Evolutionary conservation across 2,888 invertebrate species (phyloP).

Genomic region (Torymus tubicola): DNA sequence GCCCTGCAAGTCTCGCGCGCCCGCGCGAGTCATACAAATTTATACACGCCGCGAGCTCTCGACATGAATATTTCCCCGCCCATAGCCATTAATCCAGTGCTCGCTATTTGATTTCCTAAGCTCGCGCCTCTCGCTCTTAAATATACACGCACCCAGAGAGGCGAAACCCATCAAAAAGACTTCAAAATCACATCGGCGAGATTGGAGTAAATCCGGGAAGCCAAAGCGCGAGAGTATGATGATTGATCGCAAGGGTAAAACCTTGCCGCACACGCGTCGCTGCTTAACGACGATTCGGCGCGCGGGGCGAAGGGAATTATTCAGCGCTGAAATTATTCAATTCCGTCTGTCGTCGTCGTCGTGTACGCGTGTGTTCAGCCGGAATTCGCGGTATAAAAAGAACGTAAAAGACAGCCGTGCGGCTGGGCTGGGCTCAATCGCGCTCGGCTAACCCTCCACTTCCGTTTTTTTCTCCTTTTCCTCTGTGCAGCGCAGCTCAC

Average conservation of each 20-base stretch:
- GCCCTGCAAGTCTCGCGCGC: background rate
- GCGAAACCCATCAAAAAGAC: conserved; percentile 17
- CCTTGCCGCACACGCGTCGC: too few relatives aligned
- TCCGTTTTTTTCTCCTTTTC: background rate
- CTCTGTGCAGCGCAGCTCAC: conserved; percentile 1
- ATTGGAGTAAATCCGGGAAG: background rate
- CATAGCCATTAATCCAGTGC: background rate
- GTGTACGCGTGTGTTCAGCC: background rate
- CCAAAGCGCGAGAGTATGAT: background rate
- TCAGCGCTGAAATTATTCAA: conserved; percentile 50
- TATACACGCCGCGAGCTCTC: too few relatives aligned
- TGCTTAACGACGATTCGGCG: background rate
- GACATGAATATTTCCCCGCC: background rate
- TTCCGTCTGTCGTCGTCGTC: conserved; percentile 22
- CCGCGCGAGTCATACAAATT: background rate
- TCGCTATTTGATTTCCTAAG: too few relatives aligned
- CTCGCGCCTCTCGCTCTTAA: background rate
- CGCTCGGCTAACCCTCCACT: conserved; percentile 1
- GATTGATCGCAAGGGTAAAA: conserved; percentile 38
- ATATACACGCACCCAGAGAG: background rate
- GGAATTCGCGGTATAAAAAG: conserved; percentile 46
- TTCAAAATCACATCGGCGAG: conserved; percentile 11
- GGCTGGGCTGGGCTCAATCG: conserved; percentile 10
- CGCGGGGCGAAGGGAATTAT: conserved; percentile 19
- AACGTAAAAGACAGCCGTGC: conserved; percentile 35